A percentile compares a stretch with the other conserved stretches of the same genome.
Conservation (phyloP, 1,140 invertebrate species). For the Vollenhovia emeryi region DNA sequence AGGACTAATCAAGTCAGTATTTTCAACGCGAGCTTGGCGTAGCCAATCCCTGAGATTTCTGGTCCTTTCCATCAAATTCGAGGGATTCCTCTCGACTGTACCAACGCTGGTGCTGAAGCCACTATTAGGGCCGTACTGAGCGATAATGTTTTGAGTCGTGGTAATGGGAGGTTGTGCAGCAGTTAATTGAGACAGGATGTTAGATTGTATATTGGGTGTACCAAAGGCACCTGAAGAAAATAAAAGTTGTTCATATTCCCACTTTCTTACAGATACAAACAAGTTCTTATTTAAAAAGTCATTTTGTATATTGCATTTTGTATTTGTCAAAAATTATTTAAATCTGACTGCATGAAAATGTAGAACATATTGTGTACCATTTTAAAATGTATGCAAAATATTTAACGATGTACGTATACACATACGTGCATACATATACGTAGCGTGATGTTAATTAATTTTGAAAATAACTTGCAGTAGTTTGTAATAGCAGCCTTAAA, state of each 20-base stretch:
- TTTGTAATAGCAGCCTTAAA: background rate
- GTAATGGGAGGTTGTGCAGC: slow-evolving; percentile 77
- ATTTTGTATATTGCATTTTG: background rate
- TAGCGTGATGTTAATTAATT: background rate
- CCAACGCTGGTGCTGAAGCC: slow-evolving; percentile 84
- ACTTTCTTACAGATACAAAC: background rate
- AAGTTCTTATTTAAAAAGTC: background rate
- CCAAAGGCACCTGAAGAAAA: slow-evolving; percentile 78
- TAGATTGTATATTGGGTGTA: slow-evolving; percentile 83
- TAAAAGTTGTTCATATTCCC: background rate
- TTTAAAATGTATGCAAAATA: background rate
- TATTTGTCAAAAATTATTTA: background rate
- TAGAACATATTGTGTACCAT: background rate
- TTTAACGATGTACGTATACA: background rate
- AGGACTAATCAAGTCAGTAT: slow-evolving; percentile 80
- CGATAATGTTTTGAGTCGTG: slow-evolving; percentile 83
- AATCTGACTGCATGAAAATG: background rate
- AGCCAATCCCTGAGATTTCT: slow-evolving; percentile 89
- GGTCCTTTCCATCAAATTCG: slow-evolving; percentile 88
- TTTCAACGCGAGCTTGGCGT: slow-evolving; percentile 85
- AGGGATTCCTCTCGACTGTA: slow-evolving; percentile 82
- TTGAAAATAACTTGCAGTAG: background rate
- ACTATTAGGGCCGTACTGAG: slow-evolving; percentile 83
- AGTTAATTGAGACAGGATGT: slow-evolving; percentile 82
- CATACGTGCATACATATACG: background rate